Evolutionary conservation across 2,888 invertebrate species (phyloP).

Genomic region (Bedellia somnulentella): DNA sequence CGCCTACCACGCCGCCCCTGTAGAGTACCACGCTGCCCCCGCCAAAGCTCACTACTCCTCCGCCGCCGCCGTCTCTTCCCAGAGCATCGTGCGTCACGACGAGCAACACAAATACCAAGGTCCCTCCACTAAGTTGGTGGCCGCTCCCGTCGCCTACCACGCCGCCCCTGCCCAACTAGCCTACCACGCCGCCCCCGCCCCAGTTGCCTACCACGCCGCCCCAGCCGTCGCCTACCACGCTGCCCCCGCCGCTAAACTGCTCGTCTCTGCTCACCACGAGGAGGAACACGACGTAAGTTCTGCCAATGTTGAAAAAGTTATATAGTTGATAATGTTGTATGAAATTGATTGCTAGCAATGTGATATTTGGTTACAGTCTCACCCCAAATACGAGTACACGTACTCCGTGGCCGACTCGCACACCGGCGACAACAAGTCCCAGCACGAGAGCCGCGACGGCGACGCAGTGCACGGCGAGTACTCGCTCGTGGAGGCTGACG

Average conservation of each 20-base stretch:
- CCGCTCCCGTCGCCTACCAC: conserved; percentile 3
- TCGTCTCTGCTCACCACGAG: conserved; percentile 7
- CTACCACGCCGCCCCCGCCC: conserved; percentile 13
- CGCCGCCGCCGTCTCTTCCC: conserved; percentile 16
- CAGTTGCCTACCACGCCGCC: conserved; percentile 12
- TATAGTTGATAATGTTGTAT: conserved; percentile 12
- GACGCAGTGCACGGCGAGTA: conserved; percentile 60
- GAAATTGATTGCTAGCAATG: not conserved
- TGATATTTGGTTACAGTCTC: conserved; percentile 22
- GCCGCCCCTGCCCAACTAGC: not conserved
- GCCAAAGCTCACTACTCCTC: conserved; percentile 9
- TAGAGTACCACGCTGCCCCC: conserved; percentile 1
- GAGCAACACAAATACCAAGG: conserved; percentile 13
- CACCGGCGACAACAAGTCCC: conserved; percentile 51
- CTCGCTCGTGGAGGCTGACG: conserved; percentile 49
- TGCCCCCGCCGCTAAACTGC: conserved; percentile 13
- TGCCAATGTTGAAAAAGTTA: conserved; percentile 23
- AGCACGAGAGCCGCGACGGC: conserved; percentile 47
- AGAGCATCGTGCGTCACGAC: conserved; percentile 15
- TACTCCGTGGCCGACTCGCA: conserved; percentile 46
- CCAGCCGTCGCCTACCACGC: conserved; percentile 15
- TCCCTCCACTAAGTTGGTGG: conserved; percentile 3
- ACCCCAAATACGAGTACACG: conserved; percentile 46
- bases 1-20: conserved; percentile 11
- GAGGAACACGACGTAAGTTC: conserved; percentile 19